phyloP scores from a whole-genome alignment of 2,113 vertebrate genomes.

The Semicossyphus pulcher region DNA sequence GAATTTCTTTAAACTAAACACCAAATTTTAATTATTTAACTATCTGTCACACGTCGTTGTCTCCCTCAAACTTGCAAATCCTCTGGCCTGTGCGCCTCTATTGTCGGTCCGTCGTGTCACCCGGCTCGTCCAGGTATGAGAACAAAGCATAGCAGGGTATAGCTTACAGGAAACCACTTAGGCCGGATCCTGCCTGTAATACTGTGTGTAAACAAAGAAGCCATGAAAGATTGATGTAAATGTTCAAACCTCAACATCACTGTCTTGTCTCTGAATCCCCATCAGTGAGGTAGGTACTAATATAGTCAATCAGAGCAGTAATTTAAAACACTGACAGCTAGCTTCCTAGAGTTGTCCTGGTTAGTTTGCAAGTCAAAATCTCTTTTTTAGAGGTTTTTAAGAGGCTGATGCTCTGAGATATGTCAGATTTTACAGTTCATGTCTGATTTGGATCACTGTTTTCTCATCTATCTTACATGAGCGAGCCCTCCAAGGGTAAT shows the following conservation, averaged over 20 bases:
- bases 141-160: constrained; percentile 63
- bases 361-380: not conserved
- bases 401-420: not conserved
- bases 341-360: not conserved
- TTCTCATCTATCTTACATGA: constrained; percentile 30
- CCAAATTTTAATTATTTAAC: not conserved
- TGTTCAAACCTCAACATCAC: constrained; percentile 69
- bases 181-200: constrained; percentile 67
- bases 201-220: constrained; percentile 74
- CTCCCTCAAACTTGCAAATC: constrained; percentile 12
- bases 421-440: not conserved
- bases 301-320: not conserved
- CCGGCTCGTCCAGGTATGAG: constrained; percentile 42
- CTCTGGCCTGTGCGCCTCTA: not conserved
- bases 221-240: constrained; percentile 78
- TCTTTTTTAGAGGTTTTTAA: not conserved
- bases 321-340: constrained; percentile 17
- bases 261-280: constrained; percentile 18
- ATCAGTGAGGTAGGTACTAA: not conserved
- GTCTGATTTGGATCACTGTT: constrained; percentile 4
- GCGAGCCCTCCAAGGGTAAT: constrained; percentile 17
- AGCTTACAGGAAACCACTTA: constrained; percentile 74
- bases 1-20: not conserved
- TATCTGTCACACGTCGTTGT: not conserved
- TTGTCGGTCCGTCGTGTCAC: constrained; percentile 27